Evolutionary conservation across 1,140 invertebrate genomes (phyloP).

Genomic region (Aradophagus sp.): DNA sequence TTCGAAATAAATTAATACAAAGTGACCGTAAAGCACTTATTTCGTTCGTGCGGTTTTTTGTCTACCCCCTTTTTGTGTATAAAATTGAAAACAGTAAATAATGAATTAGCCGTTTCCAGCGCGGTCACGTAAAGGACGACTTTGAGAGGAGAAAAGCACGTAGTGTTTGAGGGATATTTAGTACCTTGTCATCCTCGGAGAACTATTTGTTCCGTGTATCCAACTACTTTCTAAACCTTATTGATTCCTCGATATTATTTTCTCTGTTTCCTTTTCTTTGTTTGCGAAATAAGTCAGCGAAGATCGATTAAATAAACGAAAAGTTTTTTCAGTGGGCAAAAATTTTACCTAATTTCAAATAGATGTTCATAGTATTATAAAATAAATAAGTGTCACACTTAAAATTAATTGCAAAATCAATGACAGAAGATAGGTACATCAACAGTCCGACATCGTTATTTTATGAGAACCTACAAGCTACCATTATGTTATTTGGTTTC

Average conservation of each 20-base stretch:
- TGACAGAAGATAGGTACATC: no score
- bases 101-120: slow-evolving; percentile 36
- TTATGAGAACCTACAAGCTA: no score
- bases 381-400: no score
- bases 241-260: slow-evolving; percentile 46
- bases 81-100: slow-evolving; percentile 38
- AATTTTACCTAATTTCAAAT: no score
- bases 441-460: no score
- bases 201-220: slow-evolving; percentile 40
- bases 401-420: no score
- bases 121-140: slow-evolving; percentile 47
- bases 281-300: slow-evolving; percentile 14
- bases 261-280: no score
- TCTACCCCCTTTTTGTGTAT: no score
- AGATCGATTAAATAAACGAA: slow-evolving; percentile 34
- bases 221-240: slow-evolving; percentile 50
- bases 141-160: slow-evolving; percentile 29
- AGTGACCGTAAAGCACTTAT: no score
- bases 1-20: no score
- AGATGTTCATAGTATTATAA: not conserved
- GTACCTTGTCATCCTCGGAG: slow-evolving; percentile 35
- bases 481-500: no score
- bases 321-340: slow-evolving; percentile 7
- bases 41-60: no score
- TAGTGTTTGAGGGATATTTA: slow-evolving; percentile 45